phyloP scores from a whole-genome alignment of 1,140 invertebrate species.

The Heliconius hermathena region DNA sequence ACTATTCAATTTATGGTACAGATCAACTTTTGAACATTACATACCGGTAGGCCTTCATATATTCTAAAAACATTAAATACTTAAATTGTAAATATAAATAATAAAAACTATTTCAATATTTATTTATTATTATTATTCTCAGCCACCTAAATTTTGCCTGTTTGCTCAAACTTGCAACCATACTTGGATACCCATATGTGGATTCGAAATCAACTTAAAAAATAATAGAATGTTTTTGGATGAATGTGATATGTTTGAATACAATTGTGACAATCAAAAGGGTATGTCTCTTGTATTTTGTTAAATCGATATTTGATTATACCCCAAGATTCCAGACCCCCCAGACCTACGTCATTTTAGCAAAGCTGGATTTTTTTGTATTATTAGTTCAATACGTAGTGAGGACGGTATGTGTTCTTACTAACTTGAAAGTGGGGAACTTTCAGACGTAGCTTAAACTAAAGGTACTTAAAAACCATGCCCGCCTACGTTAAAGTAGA shows the following conservation, averaged over 20 bases:
- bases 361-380: no score
- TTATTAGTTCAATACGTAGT: no score
- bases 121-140: neutral
- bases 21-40: slow-evolving; percentile 35
- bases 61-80: no score
- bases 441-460: no score
- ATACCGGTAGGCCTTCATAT: slow-evolving; percentile 33
- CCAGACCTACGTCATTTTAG: no score
- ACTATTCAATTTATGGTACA: slow-evolving; percentile 1
- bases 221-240: slow-evolving; percentile 51
- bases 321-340: no score
- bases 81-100: slow-evolving; percentile 2
- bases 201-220: slow-evolving; percentile 35
- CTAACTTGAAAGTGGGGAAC: no score
- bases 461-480: no score
- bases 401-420: no score
- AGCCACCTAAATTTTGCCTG: slow-evolving; percentile 52
- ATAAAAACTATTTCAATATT: neutral
- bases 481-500: no score
- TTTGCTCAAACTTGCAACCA: slow-evolving; percentile 57
- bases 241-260: slow-evolving; percentile 59
- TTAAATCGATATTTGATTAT: neutral
- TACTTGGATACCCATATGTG: slow-evolving; percentile 53
- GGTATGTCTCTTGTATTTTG: slow-evolving; percentile 37
- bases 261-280: slow-evolving; percentile 56